Percentiles rank a stretch among this genome's conserved stretches.
Conservation (phyloP, 2,797 vertebrate species). For the Gymnoscopelus braueri region DNA sequence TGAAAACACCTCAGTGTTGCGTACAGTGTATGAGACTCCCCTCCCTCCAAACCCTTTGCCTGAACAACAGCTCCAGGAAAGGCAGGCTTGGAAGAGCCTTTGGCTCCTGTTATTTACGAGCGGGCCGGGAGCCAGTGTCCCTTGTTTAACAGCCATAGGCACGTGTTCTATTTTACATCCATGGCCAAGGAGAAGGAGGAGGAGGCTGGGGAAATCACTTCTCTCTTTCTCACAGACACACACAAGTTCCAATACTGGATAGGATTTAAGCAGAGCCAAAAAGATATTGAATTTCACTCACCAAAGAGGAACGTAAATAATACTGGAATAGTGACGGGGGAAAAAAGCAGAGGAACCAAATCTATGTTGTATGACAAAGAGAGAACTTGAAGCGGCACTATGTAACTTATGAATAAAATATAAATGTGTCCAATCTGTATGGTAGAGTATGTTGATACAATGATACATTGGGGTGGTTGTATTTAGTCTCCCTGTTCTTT, state of each 20-base stretch:
- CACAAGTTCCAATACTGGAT: slow-evolving; percentile 35
- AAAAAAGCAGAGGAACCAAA: slow-evolving; percentile 15
- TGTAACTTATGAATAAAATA: too few relatives aligned
- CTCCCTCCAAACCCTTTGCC: slow-evolving; percentile 20
- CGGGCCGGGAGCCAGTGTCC: slow-evolving; percentile 54
- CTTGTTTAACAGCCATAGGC: slow-evolving; percentile 63
- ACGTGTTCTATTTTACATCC: slow-evolving; percentile 54
- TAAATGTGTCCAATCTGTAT: too few relatives aligned
- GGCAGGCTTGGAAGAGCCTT: slow-evolving; percentile 50
- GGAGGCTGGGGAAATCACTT: slow-evolving; percentile 61
- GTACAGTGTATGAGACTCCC: slow-evolving; percentile 37
- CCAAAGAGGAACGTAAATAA: slow-evolving; percentile 36
- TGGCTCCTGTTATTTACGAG: slow-evolving; percentile 60
- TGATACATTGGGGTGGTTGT: too few relatives aligned
- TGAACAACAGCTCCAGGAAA: slow-evolving; percentile 47
- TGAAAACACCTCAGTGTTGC: slow-evolving; percentile 32
- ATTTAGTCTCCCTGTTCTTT: too few relatives aligned
- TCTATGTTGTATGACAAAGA: slow-evolving; percentile 19
- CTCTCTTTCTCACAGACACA: slow-evolving; percentile 31
- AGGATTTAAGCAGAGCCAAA: slow-evolving; percentile 30
- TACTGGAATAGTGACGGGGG: slow-evolving; percentile 33
- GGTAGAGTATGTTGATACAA: too few relatives aligned
- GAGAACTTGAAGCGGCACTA: not conserved
- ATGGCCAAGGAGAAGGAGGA: slow-evolving; percentile 45
- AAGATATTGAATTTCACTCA: slow-evolving; percentile 36